These are phyloP conservation scores for Apis laboriosa DNA, from an alignment of 1,140 invertebrate genomes.

Conservation along the genomic window DNA sequence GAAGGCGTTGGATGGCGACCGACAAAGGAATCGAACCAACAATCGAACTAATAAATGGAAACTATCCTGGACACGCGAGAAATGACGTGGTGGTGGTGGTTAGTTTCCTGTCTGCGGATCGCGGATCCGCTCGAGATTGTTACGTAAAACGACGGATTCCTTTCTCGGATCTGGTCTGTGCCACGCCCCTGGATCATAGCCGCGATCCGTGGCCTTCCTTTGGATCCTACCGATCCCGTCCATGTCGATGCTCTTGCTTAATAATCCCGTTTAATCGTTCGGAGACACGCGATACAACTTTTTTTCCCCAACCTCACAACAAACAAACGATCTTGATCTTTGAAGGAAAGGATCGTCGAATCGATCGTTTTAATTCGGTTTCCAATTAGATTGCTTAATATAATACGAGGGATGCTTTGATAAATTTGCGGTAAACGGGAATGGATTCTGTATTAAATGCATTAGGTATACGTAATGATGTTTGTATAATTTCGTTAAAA, in stretches of 20 bases:
- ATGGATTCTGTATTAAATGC: too few species aligned
- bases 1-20: neutral
- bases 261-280: neutral
- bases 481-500: too few species aligned
- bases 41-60: conserved; percentile 51
- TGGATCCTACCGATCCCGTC: conserved; percentile 27
- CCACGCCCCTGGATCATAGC: conserved; percentile 56
- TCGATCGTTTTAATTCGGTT: neutral
- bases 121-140: conserved; percentile 49
- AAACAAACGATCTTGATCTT: neutral
- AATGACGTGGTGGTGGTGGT: conserved; percentile 24
- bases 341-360: neutral
- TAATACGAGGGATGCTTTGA: too few species aligned
- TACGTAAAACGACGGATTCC: conserved; percentile 63
- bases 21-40: conserved; percentile 31
- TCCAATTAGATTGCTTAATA: too few species aligned
- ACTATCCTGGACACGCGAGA: conserved; percentile 56
- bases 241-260: conserved; percentile 25
- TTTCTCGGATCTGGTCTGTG: conserved; percentile 46
- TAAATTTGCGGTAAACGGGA: too few species aligned
- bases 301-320: neutral
- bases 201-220: conserved; percentile 38
- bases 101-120: conserved; percentile 38
- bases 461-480: too few species aligned
- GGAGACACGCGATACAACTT: neutral